Evolutionary conservation across 2,797 vertebrate genomes (phyloP), one percentile per base, ranked within the genome.

Genomic region (Coregonus suidteri): DNA sequence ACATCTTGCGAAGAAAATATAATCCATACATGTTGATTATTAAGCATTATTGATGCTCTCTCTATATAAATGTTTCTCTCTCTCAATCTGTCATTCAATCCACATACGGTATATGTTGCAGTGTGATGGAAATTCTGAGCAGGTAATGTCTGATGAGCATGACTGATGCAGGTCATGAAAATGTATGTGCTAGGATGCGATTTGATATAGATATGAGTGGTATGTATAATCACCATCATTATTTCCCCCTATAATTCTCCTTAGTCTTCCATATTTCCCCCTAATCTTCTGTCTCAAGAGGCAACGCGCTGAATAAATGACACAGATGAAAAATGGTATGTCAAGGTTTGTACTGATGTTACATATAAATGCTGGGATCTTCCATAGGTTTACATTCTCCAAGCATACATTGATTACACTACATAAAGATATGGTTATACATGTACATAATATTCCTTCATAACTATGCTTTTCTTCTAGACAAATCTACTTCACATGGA

Each of bases 401-500:
- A 89, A 80, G 74, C 79, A 89, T 79, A 75, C 80, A 84, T 82
- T 80, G 81, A 77, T 77, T 74, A 90, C 83, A 84, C 84, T 89
- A 90, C 84, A 85, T 84, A 69, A 83, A 85, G 80, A 64, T 87
- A 82, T 76, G 87, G 84, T 78, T 91, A 88, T 82, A 91, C 76
- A 53, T 85, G 72, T 86, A 66, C 75, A 87, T 84, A 86, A 80
- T 65, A 83, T 69, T 77, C 75, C 77, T 76, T 82, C 72, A 64
- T 84, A 79, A 80, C 62, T 79, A 84, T 82, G 71, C 77, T 85
- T 85, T 84, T 82, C 53, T 77, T 80, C 81, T 81, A 82, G 56
- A 86, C 74, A 74, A 84, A 71, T 82, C 75, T 91, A 91, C 82
- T 87, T 89, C 85, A 91, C 84, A 89, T 82, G 88, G 87, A 87